Evolutionary conservation across 1,140 invertebrate species (phyloP), one percentile per base, ranked within the genome.

Genomic region (Eubasilissa regina): DNA sequence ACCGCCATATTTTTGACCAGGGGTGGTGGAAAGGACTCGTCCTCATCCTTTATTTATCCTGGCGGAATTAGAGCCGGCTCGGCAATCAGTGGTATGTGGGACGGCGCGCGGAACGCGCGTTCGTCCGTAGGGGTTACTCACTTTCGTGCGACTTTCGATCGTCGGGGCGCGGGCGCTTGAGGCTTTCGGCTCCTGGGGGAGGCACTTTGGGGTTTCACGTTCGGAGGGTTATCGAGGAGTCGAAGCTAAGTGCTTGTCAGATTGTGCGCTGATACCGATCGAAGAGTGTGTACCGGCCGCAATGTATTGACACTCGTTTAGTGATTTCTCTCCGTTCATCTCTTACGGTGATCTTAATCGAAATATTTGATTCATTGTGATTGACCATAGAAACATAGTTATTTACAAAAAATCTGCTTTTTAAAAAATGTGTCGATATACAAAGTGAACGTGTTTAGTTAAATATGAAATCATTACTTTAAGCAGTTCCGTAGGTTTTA

Each of bases 21-120:
- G 60, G 75, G 68, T 35, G 74, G 81, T 43, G 56, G 45, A 58
- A 70, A 68, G 75, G 56, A 62, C 47, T 15, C 56, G 19, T 25
- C 56, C 19, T 79, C 74, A 79, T 79, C 70, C 76, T 81, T 81
- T 81, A 81, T 81, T 81, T 81, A 81, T 81, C 76, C 58, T 62
- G n/a, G 73, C 72, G 44, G 62, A 70, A 64, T 75, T 70, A 56
- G 43, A 25, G 48, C 55, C 58, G 44, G 25, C 44, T 53, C 56
- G 58, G 15, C n/a, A 43, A 47, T 58, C 80, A 81, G 80, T 81
- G 47, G 21, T 25, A 76, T 58, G 35, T 47, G 60, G 48, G 25
- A 10, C 12, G 9, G 75, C 55, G 45, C 21, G 17, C 12, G 75
- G 17, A n/a, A 68, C 51, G 48, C 78, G 77, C 62, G 79, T 76